Evolutionary conservation across 2,113 vertebrate species (phyloP).

Genomic region (Nycticebus coucang): DNA sequence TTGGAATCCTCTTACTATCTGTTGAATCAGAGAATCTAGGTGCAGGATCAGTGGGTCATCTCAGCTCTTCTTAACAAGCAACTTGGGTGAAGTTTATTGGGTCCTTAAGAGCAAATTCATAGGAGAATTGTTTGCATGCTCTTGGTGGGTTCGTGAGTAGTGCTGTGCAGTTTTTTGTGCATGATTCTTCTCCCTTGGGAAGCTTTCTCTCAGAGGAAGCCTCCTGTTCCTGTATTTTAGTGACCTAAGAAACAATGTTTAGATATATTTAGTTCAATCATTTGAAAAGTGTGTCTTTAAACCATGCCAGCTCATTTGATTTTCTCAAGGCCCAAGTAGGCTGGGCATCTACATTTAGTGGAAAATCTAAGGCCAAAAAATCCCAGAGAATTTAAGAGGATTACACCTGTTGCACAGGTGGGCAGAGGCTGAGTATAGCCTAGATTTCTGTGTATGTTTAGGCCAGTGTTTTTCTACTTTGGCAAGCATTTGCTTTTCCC

Average conservation of each 20-base stretch:
- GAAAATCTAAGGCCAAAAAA: not conserved
- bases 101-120: not conserved
- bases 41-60: not conserved
- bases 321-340: not conserved
- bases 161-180: not conserved
- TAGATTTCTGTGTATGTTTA: not conserved
- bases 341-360: not conserved
- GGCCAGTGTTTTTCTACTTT: not conserved
- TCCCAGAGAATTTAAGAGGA: not conserved
- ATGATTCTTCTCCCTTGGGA: not conserved
- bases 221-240: not conserved
- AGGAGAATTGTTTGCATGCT: not conserved
- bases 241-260: not conserved
- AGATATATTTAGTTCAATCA: not conserved
- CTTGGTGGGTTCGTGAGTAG: not conserved
- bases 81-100: not conserved
- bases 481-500: not conserved
- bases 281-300: slow-evolving; percentile 3
- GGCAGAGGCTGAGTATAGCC: not conserved
- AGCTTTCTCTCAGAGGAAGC: not conserved
- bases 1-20: accelerated
- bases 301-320: not conserved
- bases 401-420: not conserved
- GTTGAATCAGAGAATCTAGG: not conserved
- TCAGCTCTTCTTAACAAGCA: not conserved